Conservation (phyloP, 2,888 invertebrate species). For the Tachina lurida region DNA sequence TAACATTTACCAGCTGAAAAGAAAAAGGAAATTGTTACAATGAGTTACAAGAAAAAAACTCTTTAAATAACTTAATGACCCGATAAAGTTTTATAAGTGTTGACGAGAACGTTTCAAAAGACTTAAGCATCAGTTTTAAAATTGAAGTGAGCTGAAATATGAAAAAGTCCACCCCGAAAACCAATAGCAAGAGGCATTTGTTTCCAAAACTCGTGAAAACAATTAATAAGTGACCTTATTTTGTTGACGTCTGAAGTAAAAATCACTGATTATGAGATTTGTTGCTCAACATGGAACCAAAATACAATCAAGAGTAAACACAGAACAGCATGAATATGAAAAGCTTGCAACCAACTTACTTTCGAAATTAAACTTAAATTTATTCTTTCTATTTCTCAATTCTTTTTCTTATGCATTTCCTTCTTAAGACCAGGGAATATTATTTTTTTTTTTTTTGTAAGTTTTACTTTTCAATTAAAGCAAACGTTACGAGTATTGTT, state of each 20-base stretch:
- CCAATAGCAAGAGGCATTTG: not conserved
- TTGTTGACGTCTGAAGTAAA: conserved; percentile 33
- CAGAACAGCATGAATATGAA: not conserved
- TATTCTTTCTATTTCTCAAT: not conserved
- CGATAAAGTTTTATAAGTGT: not conserved
- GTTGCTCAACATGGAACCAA: not conserved
- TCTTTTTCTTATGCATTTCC: not conserved
- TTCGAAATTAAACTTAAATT: conserved; percentile 25
- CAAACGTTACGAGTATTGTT: conserved; percentile 51
- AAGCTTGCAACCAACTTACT: conserved; percentile 16
- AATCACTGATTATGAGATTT: conserved; percentile 14
- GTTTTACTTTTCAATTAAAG: conserved; percentile 65
- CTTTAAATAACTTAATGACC: conserved; percentile 19
- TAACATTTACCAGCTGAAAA: not conserved
- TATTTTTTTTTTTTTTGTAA: conserved; percentile 16
- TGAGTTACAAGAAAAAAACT: not conserved
- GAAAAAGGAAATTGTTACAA: not conserved
- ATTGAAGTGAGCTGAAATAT: not conserved
- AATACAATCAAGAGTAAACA: not conserved
- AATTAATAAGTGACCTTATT: conserved; percentile 54
- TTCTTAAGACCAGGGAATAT: conserved; percentile 16
- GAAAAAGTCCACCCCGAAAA: not conserved
- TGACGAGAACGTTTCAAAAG: conserved; percentile 21
- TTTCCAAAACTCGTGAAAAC: not conserved
- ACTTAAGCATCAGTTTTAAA: conserved; percentile 29